A percentile compares a stretch with the other conserved stretches of the same genome.
phyloP scores from a whole-genome alignment of 2,797 vertebrate species.

The Paedocypris micromegethes region DNA sequence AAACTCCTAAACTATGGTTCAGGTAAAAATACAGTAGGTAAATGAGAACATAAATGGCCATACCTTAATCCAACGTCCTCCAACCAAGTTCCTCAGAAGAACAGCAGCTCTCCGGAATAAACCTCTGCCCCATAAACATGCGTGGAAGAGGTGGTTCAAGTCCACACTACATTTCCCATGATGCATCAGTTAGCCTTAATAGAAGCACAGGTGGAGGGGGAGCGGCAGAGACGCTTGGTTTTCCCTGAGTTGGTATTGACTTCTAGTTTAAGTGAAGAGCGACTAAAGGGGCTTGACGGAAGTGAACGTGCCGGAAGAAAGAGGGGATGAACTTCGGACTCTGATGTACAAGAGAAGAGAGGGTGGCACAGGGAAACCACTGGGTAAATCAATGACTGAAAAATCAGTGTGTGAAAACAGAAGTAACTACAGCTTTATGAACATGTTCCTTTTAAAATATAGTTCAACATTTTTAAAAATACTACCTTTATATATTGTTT shows the following conservation, averaged over 20 bases:
- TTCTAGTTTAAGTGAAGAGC: no score
- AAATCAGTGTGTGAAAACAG: no score
- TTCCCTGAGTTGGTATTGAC: no score
- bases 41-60: neutral
- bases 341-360: slow-evolving; percentile 30
- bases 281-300: neutral
- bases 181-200: slow-evolving; percentile 7
- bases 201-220: slow-evolving; percentile 15
- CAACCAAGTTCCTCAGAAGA: slow-evolving; percentile 31
- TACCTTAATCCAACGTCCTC: slow-evolving; percentile 28
- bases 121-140: slow-evolving; percentile 21
- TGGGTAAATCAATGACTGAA: slow-evolving; percentile 48
- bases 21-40: neutral
- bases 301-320: slow-evolving; percentile 49
- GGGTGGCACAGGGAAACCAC: slow-evolving; percentile 34
- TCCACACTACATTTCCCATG: slow-evolving; percentile 38
- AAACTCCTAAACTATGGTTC: neutral
- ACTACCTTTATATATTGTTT: no score
- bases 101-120: slow-evolving; percentile 16
- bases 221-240: no score
- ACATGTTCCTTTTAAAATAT: neutral
- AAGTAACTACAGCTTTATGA: neutral
- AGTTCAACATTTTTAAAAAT: no score
- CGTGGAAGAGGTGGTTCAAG: neutral
- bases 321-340: slow-evolving; percentile 70